Conservation (phyloP, 1,140 invertebrate species). For the Eueides isabella region DNA sequence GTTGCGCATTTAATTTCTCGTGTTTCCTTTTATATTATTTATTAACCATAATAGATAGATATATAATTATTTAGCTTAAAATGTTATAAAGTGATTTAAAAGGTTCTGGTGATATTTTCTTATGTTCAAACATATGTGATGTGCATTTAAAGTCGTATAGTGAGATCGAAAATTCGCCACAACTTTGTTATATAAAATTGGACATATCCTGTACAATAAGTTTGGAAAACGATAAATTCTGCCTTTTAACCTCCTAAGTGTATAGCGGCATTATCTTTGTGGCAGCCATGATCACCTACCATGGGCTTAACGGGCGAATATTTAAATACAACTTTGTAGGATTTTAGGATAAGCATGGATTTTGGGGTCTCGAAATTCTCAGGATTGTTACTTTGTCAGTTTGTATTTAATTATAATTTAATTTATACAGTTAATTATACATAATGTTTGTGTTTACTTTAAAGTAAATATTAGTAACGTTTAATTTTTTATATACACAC, state of each 20-base stretch:
- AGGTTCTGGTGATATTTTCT: conserved; percentile 45
- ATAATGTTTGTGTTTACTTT: not conserved
- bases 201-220: conserved; percentile 74
- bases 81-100: conserved; percentile 33
- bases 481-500: not conserved
- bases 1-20: conserved; percentile 63
- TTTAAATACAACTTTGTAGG: conserved; percentile 25
- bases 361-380: not conserved
- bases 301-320: conserved; percentile 25
- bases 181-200: conserved; percentile 43
- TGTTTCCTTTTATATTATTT: conserved; percentile 42
- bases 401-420: not conserved
- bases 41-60: conserved; percentile 43
- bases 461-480: not conserved
- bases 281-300: conserved; percentile 31
- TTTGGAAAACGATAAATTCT: conserved; percentile 54
- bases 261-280: conserved; percentile 45
- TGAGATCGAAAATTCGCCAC: conserved; percentile 45
- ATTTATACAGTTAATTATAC: not conserved
- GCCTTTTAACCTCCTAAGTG: conserved; percentile 40
- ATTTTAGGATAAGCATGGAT: conserved; percentile 17
- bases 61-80: conserved; percentile 46
- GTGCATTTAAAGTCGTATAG: not conserved
- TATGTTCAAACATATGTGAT: not conserved
- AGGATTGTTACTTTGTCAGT: not conserved